phyloP scores from a whole-genome alignment of 1,140 invertebrate species.

The Zaprionus vittiger region DNA sequence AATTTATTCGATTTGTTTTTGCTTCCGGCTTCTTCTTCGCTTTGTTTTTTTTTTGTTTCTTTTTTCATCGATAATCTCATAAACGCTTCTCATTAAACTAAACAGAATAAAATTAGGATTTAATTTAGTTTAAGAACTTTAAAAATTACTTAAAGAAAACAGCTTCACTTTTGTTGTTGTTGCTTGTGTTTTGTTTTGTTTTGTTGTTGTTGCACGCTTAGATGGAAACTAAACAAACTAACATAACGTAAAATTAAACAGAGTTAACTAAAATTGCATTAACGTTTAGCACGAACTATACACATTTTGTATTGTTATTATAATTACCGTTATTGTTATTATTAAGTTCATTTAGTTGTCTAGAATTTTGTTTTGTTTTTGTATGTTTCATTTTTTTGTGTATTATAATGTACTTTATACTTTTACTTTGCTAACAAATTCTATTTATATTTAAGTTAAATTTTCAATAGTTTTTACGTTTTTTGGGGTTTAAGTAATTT shows the following conservation, averaged over 20 bases:
- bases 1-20: slow-evolving; percentile 69
- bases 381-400: slow-evolving; percentile 19
- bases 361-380: slow-evolving; percentile 33
- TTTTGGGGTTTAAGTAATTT: slow-evolving; percentile 25
- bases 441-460: slow-evolving; percentile 80
- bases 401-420: slow-evolving; percentile 51
- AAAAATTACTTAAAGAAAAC: slow-evolving; percentile 81
- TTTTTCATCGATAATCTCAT: slow-evolving; percentile 72
- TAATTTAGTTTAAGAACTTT: slow-evolving; percentile 81
- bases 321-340: slow-evolving; percentile 13
- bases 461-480: slow-evolving; percentile 64
- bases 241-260: slow-evolving; percentile 71
- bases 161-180: slow-evolving; percentile 66
- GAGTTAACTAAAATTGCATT: slow-evolving; percentile 83
- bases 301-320: slow-evolving; percentile 56
- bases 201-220: slow-evolving; percentile 43
- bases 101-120: slow-evolving; percentile 80
- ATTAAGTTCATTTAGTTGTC: slow-evolving; percentile 45
- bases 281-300: slow-evolving; percentile 77
- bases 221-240: slow-evolving; percentile 72
- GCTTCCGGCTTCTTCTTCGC: slow-evolving; percentile 38
- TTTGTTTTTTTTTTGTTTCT: slow-evolving; percentile 49
- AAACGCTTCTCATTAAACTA: slow-evolving; percentile 80
- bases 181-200: slow-evolving; percentile 55
- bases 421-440: slow-evolving; percentile 81